Base-by-base conservation (phyloP, 2,113 vertebrate species). In the Haplotaxodon microlepis region DNA sequence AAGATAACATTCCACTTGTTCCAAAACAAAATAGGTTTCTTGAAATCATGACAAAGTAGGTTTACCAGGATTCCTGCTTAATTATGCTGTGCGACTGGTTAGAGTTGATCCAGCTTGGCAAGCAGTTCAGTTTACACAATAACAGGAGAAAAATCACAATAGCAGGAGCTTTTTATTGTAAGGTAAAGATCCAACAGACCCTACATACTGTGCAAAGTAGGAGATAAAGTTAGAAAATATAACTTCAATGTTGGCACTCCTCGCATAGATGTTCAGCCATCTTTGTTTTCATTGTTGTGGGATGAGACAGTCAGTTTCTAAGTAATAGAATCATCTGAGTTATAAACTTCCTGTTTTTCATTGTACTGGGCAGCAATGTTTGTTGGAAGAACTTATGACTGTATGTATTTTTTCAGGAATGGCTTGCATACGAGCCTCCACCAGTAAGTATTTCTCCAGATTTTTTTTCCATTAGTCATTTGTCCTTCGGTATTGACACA, bases 341-440 rank as follows among this genome's bases (percentile, higher is more conserved):
- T 21, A 69, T 36, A 21, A 40, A 40, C n/a, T 8, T 69, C 34
- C 31, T 13, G 61, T 66, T 36, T 66, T 66, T 38, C 36, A 36
- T 38, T 38, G 19, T 21, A 3, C 10, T 21, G 19, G 34, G 5
- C 36, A 21, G 10, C 2, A 12, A 2, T 69, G 11, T 21, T 69
- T 69, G 31, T 1, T 57, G 9, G 34, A 82, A 59, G 38, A 29
- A 42, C 61, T 34, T 45, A 3, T 42, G 63, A 21, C 24, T 82
- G 14, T 61, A 3, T 59, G 45, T 12, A n/a, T 13, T 34, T 86
- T 87, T 84, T 47, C 87, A 97, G 97, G 95, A 97, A 40, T 95
- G 92, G 63, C 95, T 97, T 8, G 85, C 94, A 3, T 95, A 95
- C 51, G 95, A 96, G 61, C 96, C 95, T 85, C 94, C 93, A 56